Conservation (phyloP, 2,797 vertebrate genomes). For the Chelmon rostratus region DNA sequence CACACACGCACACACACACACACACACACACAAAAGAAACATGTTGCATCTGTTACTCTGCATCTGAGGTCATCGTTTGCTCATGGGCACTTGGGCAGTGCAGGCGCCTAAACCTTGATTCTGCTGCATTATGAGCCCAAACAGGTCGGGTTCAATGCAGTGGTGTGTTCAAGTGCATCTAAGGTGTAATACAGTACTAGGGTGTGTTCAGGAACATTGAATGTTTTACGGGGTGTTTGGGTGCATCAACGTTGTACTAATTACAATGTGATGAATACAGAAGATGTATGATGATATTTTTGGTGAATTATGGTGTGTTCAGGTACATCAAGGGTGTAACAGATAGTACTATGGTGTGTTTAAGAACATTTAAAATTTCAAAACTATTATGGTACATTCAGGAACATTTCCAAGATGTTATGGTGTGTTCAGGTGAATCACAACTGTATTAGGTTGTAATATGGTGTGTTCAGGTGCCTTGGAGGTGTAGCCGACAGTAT, state of each 20-base stretch:
- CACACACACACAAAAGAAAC: slow-evolving; percentile 15
- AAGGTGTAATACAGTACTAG: background rate
- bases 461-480: background rate
- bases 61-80: background rate
- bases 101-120: background rate
- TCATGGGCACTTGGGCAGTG: background rate
- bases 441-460: background rate
- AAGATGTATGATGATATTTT: no score
- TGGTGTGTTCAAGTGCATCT: background rate
- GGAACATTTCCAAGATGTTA: no score
- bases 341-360: background rate
- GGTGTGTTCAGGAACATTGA: background rate
- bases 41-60: background rate
- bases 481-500: no score
- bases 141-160: no score
- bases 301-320: no score
- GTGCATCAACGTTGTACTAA: no score
- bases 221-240: no score
- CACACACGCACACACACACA: slow-evolving; percentile 31
- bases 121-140: slow-evolving; percentile 64
- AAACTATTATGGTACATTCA: no score
- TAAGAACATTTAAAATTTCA: no score
- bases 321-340: background rate
- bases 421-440: background rate
- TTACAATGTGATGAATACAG: no score